These are phyloP conservation scores for Galerucella calmariensis DNA, from an alignment of 2,888 invertebrate species.

Conservation along the genomic window DNA sequence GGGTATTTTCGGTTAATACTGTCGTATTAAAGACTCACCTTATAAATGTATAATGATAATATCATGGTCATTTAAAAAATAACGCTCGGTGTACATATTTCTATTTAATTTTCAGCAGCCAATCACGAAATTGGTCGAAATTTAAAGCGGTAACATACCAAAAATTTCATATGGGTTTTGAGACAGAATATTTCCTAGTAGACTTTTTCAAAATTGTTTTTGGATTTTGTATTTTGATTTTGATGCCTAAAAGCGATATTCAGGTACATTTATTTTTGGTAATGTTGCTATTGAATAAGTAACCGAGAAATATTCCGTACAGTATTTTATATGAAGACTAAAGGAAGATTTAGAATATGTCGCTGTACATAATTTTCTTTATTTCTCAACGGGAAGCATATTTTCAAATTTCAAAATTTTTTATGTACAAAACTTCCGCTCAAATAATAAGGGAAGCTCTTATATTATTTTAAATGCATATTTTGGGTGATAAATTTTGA, in stretches of 20 bases:
- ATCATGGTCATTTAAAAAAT: background rate
- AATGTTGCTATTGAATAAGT: background rate
- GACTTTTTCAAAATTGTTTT: background rate
- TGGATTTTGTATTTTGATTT: background rate
- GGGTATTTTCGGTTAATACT: background rate
- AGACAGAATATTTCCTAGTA: background rate
- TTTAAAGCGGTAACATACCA: background rate
- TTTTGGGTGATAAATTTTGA: slow-evolving; percentile 59
- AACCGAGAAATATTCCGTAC: slow-evolving; percentile 24
- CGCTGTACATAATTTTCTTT: slow-evolving; percentile 53
- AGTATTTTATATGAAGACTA: slow-evolving; percentile 54
- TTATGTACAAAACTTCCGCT: slow-evolving; percentile 54
- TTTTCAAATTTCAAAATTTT: slow-evolving; percentile 41
- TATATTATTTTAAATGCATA: slow-evolving; percentile 49
- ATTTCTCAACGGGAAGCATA: slow-evolving; percentile 51
- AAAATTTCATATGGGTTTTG: background rate
- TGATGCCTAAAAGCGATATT: background rate
- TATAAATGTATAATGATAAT: slow-evolving; percentile 1
- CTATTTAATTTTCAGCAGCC: background rate
- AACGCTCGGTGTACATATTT: background rate
- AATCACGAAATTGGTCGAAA: background rate
- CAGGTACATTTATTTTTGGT: slow-evolving; percentile 3
- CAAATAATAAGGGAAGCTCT: slow-evolving; percentile 59
- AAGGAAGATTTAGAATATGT: slow-evolving; percentile 64
- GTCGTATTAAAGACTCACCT: slow-evolving; percentile 2